Evolutionary conservation across 2,113 vertebrate genomes (phyloP), one percentile per base, ranked within the genome.

Genomic region (Microcebus ravelobensis): DNA sequence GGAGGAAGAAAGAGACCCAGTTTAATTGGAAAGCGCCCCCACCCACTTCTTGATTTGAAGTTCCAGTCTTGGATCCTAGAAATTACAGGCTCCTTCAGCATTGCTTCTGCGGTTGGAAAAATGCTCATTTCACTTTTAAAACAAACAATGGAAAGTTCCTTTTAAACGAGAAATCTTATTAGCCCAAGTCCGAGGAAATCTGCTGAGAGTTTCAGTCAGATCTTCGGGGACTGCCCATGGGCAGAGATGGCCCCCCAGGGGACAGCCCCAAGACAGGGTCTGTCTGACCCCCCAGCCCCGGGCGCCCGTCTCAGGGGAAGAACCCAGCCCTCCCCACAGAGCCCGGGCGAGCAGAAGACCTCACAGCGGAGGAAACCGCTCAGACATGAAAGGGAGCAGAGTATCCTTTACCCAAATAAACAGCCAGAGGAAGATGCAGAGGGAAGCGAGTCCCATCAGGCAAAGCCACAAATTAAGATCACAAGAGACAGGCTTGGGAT

Each of bases 101-200:
- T 98, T 9, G 94, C 96, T 90, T 91, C 96, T 97, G 98, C 48
- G 98, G 98, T 98, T 96, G 98, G 97, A 98, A 98, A 98, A 98
- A 97, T 97, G 97, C 97, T 96, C 97, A 97, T 97, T 98, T 98
- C 98, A 98, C 98, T 98, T 98, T 98, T 98, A 97, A 97, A 98
- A 98, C 98, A 98, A 98, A 98, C 98, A 98, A 98, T 97, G 98
- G 98, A 98, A 98, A 98, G 98, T 98, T 98, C 97, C 92, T 98
- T 97, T 98, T 96, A 93, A 97, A 97, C 95, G 90, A 92, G 96
- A 98, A 97, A 92, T 96, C 97, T 96, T 97, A 98, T 98, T 98
- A 97, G 92, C 97, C 92, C 87, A 97, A 96, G 94, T 94, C 96
- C 90, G 92, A 94, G 82, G 77, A 90, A 90, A 95, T 97, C 71